Percentiles rank a stretch among this genome's conserved stretches.
These are phyloP conservation scores for Oenanthe melanoleuca DNA, from an alignment of 2,113 vertebrate species.

Conservation along the genomic window DNA sequence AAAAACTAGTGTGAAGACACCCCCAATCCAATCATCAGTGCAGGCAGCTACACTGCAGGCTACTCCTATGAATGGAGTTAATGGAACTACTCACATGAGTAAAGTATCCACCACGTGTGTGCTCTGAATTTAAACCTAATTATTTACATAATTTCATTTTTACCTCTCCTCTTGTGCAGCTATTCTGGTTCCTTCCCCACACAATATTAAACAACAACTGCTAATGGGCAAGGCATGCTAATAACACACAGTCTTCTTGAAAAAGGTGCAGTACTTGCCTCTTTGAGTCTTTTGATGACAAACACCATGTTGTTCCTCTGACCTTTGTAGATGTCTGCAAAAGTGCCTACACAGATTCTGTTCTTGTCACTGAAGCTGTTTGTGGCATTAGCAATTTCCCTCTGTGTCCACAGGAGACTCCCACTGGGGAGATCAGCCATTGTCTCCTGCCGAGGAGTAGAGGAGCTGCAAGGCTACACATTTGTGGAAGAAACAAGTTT, in stretches of 20 bases:
- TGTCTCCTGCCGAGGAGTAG: conserved; percentile 60
- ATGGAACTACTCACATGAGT: not conserved
- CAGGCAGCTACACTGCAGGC: not conserved
- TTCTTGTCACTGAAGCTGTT: conserved; percentile 64
- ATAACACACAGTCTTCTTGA: not conserved
- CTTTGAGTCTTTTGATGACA: conserved; percentile 75
- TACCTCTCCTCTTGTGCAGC: not conserved
- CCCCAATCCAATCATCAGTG: not conserved
- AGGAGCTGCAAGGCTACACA: conserved; percentile 54
- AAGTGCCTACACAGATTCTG: conserved; percentile 70
- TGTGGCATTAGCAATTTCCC: conserved; percentile 71
- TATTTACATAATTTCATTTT: not conserved
- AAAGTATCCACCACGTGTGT: not conserved
- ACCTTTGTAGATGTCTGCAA: conserved; percentile 74
- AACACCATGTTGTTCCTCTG: conserved; percentile 55
- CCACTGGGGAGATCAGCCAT: not conserved
- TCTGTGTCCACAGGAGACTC: conserved; percentile 71
- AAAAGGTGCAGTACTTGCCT: conserved; percentile 52
- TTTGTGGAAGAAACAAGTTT: conserved; percentile 25
- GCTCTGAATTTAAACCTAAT: not conserved
- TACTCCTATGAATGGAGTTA: not conserved
- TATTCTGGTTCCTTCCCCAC: not conserved
- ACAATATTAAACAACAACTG: not conserved
- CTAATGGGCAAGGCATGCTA: not conserved
- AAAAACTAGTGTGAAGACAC: not conserved